Percentiles rank a stretch among this genome's conserved stretches.
These are phyloP conservation scores for Psittacula echo DNA, from an alignment of 2,797 vertebrate genomes.

Conservation along the genomic window DNA sequence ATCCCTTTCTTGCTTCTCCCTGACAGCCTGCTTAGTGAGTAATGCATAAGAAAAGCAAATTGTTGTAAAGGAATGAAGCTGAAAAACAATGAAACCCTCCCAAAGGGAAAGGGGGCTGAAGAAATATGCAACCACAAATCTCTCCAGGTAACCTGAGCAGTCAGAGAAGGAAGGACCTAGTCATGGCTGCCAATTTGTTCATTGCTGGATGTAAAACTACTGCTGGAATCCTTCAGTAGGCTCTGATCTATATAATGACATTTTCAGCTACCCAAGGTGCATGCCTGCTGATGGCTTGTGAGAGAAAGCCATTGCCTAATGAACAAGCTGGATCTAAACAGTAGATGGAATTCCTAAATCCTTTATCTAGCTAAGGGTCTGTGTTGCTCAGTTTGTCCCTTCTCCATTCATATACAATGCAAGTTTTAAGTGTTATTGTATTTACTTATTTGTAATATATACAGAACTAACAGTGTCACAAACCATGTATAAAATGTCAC, in stretches of 20 bases:
- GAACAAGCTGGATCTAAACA: not conserved
- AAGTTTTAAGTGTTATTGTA: not conserved
- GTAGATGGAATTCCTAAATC: not conserved
- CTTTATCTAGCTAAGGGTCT: not conserved
- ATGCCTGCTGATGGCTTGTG: not conserved
- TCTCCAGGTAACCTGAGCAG: not conserved
- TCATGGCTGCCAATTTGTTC: conserved; percentile 54
- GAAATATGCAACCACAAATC: not conserved
- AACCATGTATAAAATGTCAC: not conserved
- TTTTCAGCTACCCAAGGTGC: conserved; percentile 77
- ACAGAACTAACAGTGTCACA: not conserved
- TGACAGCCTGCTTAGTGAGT: not conserved
- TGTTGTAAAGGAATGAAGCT: not conserved
- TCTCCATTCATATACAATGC: not conserved
- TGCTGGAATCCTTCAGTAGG: conserved; percentile 75
- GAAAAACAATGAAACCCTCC: not conserved
- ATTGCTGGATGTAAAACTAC: conserved; percentile 80
- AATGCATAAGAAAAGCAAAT: not conserved
- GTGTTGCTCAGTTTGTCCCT: not conserved
- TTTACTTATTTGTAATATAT: not conserved
- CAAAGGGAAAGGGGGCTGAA: not conserved
- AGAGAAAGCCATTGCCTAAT: not conserved
- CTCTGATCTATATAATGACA: conserved; percentile 69
- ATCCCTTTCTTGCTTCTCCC: not conserved
- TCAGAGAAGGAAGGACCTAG: not conserved